Evolutionary conservation across 1,140 invertebrate genomes (phyloP), one percentile per base, ranked within the genome.

Genomic region (Mamestra configurata): DNA sequence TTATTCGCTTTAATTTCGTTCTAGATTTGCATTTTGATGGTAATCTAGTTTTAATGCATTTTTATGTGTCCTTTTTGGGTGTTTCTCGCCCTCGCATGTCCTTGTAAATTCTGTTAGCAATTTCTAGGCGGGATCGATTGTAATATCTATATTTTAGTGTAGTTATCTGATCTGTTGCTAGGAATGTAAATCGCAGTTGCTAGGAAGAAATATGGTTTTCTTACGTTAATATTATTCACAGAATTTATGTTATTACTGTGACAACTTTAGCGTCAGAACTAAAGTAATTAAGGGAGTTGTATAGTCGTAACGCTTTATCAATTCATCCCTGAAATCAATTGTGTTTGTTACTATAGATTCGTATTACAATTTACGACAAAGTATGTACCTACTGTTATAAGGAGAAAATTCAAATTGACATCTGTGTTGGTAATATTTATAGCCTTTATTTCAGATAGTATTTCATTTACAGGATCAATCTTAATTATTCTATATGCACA

Each of bases 1-100:
- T 64, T 72, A 79, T 80, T 80, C 79, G 55, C 59, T 76, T 27
- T 80, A 80, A 80, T 75, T 76, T 68, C 20, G n/a, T 57, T 43
- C 57, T 37, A 35, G 5, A 80, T 80, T 80, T 66, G 31, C 79
- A 76, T 80, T 80, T 80, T 75, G 71, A 80, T 75, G 71, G 18
- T 68, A 20, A 75, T 75, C 71, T 75, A 24, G 40, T 70, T 75
- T 72, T 75, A 75, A 59, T 75, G 53, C 22, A 75, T 59, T 75
- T 43, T 75, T 43, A 18, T 73, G 8, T 68, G 0, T 43, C 37
- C 37, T 10, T 68, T 43, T 68, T 61, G 24, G 57, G 15, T 61
- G 57, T 31, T 11, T 24, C 22, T 57, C 53, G 53, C 4, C 2
- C 11, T 27, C 20, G 10, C 11, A 13, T 24, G 13, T 27, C 3